These are phyloP conservation scores for Nilaparvata lugens DNA, from an alignment of 1,140 invertebrate genomes.

Conservation along the genomic window DNA sequence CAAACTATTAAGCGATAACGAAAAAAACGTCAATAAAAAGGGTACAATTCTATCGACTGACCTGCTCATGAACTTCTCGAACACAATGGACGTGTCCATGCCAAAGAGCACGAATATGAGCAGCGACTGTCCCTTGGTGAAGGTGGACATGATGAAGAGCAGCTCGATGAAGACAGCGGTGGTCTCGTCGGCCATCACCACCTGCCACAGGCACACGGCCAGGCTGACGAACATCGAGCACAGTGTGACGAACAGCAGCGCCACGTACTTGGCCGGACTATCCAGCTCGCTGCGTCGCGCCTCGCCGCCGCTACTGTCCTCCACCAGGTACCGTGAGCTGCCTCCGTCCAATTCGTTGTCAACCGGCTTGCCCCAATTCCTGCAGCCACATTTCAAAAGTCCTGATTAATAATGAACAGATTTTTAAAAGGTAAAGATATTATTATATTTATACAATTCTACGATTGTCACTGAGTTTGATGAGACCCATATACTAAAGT, in stretches of 20 bases:
- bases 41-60: neutral
- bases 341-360: neutral
- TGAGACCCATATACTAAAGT: no score
- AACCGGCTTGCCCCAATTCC: no score
- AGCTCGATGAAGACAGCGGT: neutral
- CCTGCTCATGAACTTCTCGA: neutral
- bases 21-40: no score
- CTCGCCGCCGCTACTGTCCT: slow-evolving; percentile 14
- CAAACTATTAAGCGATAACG: no score
- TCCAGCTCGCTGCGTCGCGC: slow-evolving; percentile 38
- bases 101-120: neutral
- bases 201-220: neutral
- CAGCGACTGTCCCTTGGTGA: neutral
- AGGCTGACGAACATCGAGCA: slow-evolving; percentile 74
- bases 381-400: no score
- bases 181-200: neutral
- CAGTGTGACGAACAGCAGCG: slow-evolving; percentile 68
- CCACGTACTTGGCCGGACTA: slow-evolving; percentile 73
- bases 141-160: neutral
- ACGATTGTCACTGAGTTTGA: no score
- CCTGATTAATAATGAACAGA: no score
- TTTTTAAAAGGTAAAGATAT: no score
- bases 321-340: neutral
- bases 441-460: no score
- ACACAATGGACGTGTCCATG: neutral